A percentile compares a stretch with the other conserved stretches of the same genome.
These are phyloP conservation scores for Anoura caudifer DNA, from an alignment of 2,113 vertebrate genomes.

Conservation along the genomic window DNA sequence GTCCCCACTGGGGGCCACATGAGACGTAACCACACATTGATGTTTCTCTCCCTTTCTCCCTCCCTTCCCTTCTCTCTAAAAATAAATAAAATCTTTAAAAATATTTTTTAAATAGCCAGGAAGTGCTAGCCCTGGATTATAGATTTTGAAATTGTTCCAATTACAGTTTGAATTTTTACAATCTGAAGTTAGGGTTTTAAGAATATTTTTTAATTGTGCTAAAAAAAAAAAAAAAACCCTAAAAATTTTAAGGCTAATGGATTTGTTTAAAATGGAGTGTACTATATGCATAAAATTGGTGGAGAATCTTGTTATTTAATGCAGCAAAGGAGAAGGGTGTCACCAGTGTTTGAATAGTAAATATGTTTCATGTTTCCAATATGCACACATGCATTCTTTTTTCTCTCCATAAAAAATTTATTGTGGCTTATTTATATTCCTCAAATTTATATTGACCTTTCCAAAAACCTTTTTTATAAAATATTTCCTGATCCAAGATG, in stretches of 20 bases:
- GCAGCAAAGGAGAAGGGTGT: background rate
- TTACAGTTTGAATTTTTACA: background rate
- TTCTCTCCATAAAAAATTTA: background rate
- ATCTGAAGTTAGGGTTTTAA: background rate
- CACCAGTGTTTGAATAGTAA: background rate
- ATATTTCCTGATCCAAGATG: background rate
- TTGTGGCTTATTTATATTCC: background rate
- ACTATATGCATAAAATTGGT: background rate
- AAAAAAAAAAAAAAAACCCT: background rate
- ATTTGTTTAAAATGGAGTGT: background rate
- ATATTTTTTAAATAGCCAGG: background rate
- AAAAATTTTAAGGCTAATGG: background rate
- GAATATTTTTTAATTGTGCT: background rate
- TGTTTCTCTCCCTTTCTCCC: too few relatives aligned
- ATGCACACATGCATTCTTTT: background rate
- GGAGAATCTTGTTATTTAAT: background rate
- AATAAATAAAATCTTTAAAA: background rate
- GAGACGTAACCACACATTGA: too few relatives aligned
- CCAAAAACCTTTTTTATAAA: background rate
- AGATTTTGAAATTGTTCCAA: slow-evolving; percentile 22
- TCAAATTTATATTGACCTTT: background rate
- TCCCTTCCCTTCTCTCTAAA: too few relatives aligned
- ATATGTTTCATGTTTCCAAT: background rate
- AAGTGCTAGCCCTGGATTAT: background rate
- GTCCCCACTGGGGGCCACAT: too few relatives aligned